A percentile compares a stretch with the other conserved stretches of the same genome.
Evolutionary conservation across 2,888 invertebrate genomes (phyloP).

Genomic region (Tryphoninae sp.): DNA sequence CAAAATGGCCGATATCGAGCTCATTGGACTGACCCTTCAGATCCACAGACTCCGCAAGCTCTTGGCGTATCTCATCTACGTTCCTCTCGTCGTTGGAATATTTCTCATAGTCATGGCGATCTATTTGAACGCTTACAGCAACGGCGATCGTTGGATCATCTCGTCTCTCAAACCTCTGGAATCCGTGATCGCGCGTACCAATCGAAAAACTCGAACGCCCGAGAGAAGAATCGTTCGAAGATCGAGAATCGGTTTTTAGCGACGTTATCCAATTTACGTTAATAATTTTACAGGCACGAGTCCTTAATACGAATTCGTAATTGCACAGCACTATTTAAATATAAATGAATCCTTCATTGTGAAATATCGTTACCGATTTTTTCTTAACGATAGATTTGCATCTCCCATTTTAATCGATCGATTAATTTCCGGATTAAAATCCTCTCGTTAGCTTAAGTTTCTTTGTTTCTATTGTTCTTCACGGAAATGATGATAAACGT

Average conservation of each 20-base stretch:
- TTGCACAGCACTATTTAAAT: neutral
- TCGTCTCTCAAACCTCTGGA: constrained; percentile 2
- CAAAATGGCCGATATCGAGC: constrained; percentile 35
- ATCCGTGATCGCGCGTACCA: constrained; percentile 26
- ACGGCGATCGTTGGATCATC: constrained; percentile 16
- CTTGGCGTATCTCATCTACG: constrained; percentile 50
- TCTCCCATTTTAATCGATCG: neutral
- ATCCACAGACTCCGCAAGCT: constrained; percentile 61
- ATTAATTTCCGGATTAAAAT: neutral
- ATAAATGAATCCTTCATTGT: neutral
- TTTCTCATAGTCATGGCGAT: constrained; percentile 58
- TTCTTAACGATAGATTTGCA: neutral
- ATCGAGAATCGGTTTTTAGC: constrained; percentile 26
- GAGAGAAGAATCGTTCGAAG: constrained; percentile 27
- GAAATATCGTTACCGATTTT: neutral
- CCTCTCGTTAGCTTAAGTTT: neutral
- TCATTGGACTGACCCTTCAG: constrained; percentile 50
- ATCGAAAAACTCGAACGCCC: constrained; percentile 1
- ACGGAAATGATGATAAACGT: neutral
- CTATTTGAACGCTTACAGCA: constrained; percentile 33
- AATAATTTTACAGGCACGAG: neutral
- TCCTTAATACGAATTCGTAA: neutral
- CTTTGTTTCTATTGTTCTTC: neutral
- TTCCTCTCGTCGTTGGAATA: constrained; percentile 66
- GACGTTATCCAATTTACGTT: neutral